phyloP scores from a whole-genome alignment of 1,140 invertebrate genomes.

The Lepeophtheirus salmonis region DNA sequence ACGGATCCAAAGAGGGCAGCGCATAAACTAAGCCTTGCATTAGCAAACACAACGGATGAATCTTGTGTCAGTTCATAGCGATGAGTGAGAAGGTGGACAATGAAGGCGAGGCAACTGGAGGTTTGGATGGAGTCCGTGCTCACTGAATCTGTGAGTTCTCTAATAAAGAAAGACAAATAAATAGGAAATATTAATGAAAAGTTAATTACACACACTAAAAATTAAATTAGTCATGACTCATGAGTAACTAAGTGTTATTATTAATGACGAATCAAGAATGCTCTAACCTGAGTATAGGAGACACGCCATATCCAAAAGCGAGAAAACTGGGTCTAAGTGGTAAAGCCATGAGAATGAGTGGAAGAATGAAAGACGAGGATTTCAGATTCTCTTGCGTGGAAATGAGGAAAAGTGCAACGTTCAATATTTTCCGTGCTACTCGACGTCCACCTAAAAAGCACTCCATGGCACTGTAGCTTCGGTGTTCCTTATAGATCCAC shows the following conservation, averaged over 20 bases:
- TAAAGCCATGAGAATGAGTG: neutral
- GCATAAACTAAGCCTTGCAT: constrained; percentile 58
- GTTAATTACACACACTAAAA: too few species aligned
- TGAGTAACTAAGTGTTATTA: too few species aligned
- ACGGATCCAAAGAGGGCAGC: constrained; percentile 79
- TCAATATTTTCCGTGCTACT: neutral
- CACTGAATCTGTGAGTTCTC: constrained; percentile 81
- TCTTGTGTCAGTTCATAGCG: constrained; percentile 62
- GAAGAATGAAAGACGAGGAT: neutral
- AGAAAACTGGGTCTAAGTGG: neutral
- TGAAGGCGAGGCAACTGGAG: constrained; percentile 63
- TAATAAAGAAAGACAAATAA: constrained; percentile 71
- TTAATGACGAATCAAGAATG: too few species aligned
- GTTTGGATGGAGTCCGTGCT: constrained; percentile 93
- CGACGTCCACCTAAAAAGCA: neutral
- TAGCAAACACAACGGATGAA: constrained; percentile 45
- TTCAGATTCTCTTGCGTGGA: neutral
- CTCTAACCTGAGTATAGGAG: neutral
- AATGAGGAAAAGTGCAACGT: neutral
- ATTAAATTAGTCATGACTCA: too few species aligned
- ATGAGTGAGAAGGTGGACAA: constrained; percentile 69
- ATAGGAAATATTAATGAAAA: too few species aligned
- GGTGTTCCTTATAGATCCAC: neutral
- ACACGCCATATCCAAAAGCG: neutral
- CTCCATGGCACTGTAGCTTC: neutral